These are phyloP conservation scores for Watsonalla binaria DNA, from an alignment of 2,888 invertebrate genomes.

Conservation along the genomic window DNA sequence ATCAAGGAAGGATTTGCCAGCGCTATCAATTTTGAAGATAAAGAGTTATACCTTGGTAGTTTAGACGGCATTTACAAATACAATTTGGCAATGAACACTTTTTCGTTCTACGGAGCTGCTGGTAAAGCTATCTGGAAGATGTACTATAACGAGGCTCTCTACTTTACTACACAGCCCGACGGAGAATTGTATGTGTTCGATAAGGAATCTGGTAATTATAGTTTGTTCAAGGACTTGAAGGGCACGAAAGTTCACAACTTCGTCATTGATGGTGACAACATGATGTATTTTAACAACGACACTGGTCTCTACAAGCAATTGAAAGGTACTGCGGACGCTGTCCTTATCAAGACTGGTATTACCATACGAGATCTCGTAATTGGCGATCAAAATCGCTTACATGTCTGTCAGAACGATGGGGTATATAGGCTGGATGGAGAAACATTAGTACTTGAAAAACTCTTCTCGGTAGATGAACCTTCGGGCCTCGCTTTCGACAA, in stretches of 20 bases:
- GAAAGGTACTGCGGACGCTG: background rate
- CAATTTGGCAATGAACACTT: background rate
- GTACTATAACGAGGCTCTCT: background rate
- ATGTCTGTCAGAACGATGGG: no score
- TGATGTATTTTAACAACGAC: background rate
- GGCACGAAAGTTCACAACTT: background rate
- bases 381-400: no score
- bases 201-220: background rate
- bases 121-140: background rate
- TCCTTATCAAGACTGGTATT: background rate
- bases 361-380: no score
- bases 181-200: background rate
- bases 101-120: background rate
- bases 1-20: background rate
- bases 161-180: background rate
- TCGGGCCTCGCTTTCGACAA: no score
- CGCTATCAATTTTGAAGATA: background rate
- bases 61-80: background rate
- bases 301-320: background rate
- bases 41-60: background rate
- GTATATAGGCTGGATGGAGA: no score
- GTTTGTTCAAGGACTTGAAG: background rate
- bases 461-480: no score
- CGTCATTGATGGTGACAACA: background rate
- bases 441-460: no score